A percentile compares a stretch with the other conserved stretches of the same genome.
Evolutionary conservation across 2,113 vertebrate species (phyloP).

Genomic region (Typhlomys cinereus): DNA sequence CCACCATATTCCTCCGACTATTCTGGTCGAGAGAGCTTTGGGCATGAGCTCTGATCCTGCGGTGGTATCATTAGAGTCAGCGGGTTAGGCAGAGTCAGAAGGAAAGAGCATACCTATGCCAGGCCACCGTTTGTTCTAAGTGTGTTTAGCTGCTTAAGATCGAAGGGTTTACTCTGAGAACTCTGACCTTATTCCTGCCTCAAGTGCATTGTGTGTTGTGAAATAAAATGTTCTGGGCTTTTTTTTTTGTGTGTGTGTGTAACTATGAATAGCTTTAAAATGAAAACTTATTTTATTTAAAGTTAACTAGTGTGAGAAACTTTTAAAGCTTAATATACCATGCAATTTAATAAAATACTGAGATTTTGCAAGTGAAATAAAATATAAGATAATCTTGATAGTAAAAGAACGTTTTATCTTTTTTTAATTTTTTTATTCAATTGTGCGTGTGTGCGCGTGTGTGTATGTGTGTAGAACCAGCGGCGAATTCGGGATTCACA

Average conservation of each 20-base stretch:
- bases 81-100: constrained; percentile 75
- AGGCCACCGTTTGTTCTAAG: background rate
- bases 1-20: constrained; percentile 99
- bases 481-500: too few relatives aligned
- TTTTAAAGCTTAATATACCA: constrained; percentile 1
- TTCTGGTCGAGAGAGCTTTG: constrained; percentile 98
- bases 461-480: too few relatives aligned
- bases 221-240: background rate
- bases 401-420: background rate
- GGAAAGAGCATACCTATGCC: constrained; percentile 40
- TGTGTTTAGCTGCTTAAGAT: background rate
- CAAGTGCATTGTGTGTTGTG: background rate
- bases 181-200: background rate
- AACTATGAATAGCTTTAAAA: background rate
- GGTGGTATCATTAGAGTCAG: constrained; percentile 81
- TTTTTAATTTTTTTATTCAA: too few relatives aligned
- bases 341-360: background rate
- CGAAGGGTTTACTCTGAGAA: background rate
- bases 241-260: too few relatives aligned
- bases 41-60: constrained; percentile 99
- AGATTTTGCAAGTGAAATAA: background rate
- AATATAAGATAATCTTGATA: background rate
- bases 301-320: background rate
- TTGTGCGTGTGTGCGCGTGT: too few relatives aligned
- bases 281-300: constrained; percentile 12